A percentile compares a stretch with the other conserved stretches of the same genome.
These are phyloP conservation scores for Onychomys torridus DNA, from an alignment of 2,797 vertebrate genomes.

Conservation along the genomic window DNA sequence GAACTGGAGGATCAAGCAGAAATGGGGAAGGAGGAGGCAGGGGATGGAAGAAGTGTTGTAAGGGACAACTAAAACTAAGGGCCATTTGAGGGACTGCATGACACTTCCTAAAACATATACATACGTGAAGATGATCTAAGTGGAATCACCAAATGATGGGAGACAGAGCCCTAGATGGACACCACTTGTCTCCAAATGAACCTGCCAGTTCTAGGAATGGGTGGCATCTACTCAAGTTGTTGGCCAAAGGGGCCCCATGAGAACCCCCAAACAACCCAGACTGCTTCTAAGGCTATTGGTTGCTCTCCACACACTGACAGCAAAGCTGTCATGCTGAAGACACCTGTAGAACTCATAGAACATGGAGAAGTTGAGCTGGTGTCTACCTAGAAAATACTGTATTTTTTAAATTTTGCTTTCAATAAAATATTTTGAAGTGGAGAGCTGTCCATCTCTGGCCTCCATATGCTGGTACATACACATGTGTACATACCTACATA, in stretches of 20 bases:
- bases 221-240: neutral
- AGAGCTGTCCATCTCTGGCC: neutral
- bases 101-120: neutral
- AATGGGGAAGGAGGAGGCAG: neutral
- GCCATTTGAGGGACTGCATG: neutral
- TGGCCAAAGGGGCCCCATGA: neutral
- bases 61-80: neutral
- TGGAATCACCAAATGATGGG: neutral
- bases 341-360: neutral
- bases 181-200: neutral
- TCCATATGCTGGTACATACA: neutral
- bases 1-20: neutral
- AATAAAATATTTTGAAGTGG: neutral
- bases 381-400: neutral
- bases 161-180: neutral
- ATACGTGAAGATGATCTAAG: neutral
- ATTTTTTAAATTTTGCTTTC: neutral
- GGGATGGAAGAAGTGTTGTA: too few species aligned
- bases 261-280: neutral
- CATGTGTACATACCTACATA: neutral
- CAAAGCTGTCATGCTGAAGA: neutral
- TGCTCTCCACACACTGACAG: neutral
- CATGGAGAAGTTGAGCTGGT: too few species aligned
- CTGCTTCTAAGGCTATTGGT: neutral
- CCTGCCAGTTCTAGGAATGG: neutral